phyloP scores from a whole-genome alignment of 2,113 vertebrate genomes.

The Mohoua ochrocephala region DNA sequence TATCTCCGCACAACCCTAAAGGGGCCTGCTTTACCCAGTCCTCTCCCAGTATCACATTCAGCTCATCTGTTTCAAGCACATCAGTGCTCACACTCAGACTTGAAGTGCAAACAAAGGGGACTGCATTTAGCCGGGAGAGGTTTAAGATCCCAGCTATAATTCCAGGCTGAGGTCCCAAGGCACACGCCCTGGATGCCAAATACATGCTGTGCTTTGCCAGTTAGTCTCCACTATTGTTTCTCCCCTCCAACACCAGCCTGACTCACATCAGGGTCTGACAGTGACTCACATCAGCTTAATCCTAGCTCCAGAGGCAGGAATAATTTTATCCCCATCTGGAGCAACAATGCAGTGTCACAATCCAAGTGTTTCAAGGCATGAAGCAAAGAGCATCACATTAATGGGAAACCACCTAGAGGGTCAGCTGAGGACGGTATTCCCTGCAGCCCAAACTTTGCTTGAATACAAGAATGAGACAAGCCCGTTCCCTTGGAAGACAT shows the following conservation, averaged over 20 bases:
- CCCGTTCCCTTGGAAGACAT: neutral
- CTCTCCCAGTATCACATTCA: neutral
- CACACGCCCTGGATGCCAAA: neutral
- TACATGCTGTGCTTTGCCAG: neutral
- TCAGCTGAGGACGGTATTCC: slow-evolving; percentile 11
- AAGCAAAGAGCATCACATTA: neutral
- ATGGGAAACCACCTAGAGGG: slow-evolving; percentile 25
- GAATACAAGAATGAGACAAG: neutral
- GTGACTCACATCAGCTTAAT: slow-evolving; percentile 22
- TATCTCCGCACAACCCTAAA: neutral
- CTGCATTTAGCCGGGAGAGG: neutral
- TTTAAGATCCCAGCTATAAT: neutral
- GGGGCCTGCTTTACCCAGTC: neutral
- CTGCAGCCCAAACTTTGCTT: neutral
- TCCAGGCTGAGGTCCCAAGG: neutral
- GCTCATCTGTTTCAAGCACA: neutral
- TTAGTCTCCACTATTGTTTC: neutral
- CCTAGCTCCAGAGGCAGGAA: neutral
- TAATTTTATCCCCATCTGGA: slow-evolving; percentile 19
- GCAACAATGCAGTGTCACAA: neutral
- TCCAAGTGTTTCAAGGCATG: neutral
- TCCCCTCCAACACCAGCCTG: neutral
- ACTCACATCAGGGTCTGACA: too few species aligned
- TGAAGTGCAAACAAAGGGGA: neutral
- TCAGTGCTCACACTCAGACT: neutral